Conservation (phyloP, 2,113 vertebrate genomes). For the Neogobius melanostomus region DNA sequence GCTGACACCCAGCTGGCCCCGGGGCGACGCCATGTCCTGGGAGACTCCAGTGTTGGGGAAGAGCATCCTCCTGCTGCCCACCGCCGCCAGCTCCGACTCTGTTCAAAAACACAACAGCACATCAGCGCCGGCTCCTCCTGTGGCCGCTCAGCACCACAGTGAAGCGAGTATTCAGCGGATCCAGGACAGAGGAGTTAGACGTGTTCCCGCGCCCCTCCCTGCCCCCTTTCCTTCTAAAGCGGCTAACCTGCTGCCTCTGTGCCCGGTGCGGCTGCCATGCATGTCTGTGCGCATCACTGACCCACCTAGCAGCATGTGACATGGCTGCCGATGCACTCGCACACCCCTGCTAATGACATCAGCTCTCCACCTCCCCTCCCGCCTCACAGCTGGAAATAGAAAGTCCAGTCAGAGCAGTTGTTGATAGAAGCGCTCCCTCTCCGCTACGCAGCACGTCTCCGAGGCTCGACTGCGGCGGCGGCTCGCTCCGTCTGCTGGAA, state of each 20-base stretch:
- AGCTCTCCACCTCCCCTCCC: slow-evolving; percentile 75
- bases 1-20: slow-evolving; percentile 85
- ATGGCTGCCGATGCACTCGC: slow-evolving; percentile 93
- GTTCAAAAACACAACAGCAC: slow-evolving; percentile 39
- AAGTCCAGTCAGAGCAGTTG: slow-evolving; percentile 71
- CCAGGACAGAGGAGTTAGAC: too few relatives aligned
- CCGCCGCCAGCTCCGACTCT: slow-evolving; percentile 86
- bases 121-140: too few relatives aligned
- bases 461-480: slow-evolving; percentile 26
- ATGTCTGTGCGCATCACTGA: slow-evolving; percentile 91
- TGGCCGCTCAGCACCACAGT: background rate
- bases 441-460: slow-evolving; percentile 43
- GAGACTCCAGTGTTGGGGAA: slow-evolving; percentile 83
- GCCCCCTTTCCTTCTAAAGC: slow-evolving; percentile 42
- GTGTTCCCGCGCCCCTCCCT: too few relatives aligned
- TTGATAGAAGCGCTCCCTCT: slow-evolving; percentile 57
- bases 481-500: slow-evolving; percentile 53
- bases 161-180: too few relatives aligned
- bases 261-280: slow-evolving; percentile 81
- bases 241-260: slow-evolving; percentile 74
- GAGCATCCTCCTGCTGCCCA: slow-evolving; percentile 95
- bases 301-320: slow-evolving; percentile 95
- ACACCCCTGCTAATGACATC: slow-evolving; percentile 95
- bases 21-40: slow-evolving; percentile 84
- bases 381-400: slow-evolving; percentile 74